These are phyloP conservation scores for Stenurella melanura DNA, from an alignment of 2,888 invertebrate species.

Conservation along the genomic window DNA sequence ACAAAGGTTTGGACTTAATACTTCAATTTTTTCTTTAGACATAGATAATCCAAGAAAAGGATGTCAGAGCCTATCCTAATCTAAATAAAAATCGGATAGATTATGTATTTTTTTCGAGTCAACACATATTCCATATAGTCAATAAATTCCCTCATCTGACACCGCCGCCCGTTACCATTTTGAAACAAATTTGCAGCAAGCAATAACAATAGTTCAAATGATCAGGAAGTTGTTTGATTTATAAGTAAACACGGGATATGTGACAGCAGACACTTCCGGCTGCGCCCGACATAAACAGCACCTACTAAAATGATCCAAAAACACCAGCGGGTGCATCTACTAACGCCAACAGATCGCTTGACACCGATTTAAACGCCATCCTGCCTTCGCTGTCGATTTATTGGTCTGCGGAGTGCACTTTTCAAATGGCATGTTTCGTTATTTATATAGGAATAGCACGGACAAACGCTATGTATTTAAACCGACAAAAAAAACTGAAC, in stretches of 20 bases:
- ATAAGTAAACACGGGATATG: constrained; percentile 63
- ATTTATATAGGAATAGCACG: constrained; percentile 37
- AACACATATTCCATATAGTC: background rate
- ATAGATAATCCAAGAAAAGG: too few species aligned
- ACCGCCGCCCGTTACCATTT: constrained; percentile 53
- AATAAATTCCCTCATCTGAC: constrained; percentile 52
- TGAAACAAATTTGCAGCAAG: constrained; percentile 65
- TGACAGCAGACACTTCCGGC: constrained; percentile 62
- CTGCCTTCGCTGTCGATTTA: constrained; percentile 55
- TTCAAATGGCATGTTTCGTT: constrained; percentile 45
- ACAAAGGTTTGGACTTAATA: too few species aligned
- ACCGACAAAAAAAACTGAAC: constrained; percentile 2
- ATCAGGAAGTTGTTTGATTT: constrained; percentile 67
- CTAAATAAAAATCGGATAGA: too few species aligned
- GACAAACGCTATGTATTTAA: constrained; percentile 36
- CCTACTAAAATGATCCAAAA: constrained; percentile 63
- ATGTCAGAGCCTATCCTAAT: too few species aligned
- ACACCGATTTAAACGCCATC: constrained; percentile 44
- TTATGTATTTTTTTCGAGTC: background rate
- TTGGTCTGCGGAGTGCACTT: constrained; percentile 57
- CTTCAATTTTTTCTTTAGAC: too few species aligned
- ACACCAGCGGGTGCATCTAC: constrained; percentile 49
- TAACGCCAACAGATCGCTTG: constrained; percentile 58
- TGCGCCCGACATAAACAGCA: constrained; percentile 64
- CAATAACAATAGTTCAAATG: constrained; percentile 65